Evolutionary conservation across 1,140 invertebrate species (phyloP).

Genomic region (Pogonognathellus flavescens): DNA sequence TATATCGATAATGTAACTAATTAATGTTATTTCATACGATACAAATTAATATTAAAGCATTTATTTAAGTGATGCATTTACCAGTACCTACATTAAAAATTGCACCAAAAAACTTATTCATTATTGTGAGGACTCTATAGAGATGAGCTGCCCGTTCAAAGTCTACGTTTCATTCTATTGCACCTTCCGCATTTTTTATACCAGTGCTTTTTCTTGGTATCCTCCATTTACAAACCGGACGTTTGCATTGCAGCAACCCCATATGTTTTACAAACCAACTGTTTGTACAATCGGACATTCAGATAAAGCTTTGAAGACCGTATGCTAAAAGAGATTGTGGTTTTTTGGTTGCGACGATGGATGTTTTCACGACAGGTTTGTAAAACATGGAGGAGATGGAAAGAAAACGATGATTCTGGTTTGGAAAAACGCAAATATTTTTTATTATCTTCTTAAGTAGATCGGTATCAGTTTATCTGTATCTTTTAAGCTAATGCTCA

Average conservation of each 20-base stretch:
- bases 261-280: constrained; percentile 5
- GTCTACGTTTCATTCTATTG: constrained; percentile 1
- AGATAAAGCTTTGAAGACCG: too few species aligned
- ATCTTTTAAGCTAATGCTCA: too few species aligned
- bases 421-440: too few species aligned
- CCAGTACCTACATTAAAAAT: neutral
- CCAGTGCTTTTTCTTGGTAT: neutral
- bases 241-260: neutral
- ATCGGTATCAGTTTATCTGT: too few species aligned
- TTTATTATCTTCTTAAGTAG: too few species aligned
- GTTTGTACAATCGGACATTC: too few species aligned
- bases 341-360: too few species aligned
- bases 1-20: neutral
- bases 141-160: constrained; percentile 9
- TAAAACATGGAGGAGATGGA: too few species aligned
- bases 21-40: neutral
- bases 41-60: constrained; percentile 36
- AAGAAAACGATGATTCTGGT: too few species aligned
- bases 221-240: neutral
- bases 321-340: too few species aligned
- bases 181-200: neutral
- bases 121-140: neutral
- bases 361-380: too few species aligned
- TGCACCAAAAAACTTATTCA: constrained; percentile 23
- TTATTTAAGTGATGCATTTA: constrained; percentile 31